phyloP scores from a whole-genome alignment of 2,888 invertebrate species.

The Suillia variegata region DNA sequence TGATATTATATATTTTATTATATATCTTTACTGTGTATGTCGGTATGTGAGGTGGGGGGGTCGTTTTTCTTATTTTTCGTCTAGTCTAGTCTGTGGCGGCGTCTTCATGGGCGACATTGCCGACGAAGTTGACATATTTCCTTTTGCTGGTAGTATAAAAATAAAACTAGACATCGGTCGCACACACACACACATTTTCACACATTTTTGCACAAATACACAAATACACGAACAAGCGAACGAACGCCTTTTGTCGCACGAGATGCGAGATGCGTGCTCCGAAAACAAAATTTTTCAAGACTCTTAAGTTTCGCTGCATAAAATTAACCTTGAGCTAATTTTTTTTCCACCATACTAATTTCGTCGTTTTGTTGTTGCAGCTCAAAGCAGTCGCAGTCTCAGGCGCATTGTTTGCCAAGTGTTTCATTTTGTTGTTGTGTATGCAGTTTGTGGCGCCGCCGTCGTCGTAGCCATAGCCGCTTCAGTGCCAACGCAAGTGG shows the following conservation, averaged over 20 bases:
- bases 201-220: too few relatives aligned
- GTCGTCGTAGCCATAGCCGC: neutral
- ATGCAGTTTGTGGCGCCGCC: neutral
- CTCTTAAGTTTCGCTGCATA: slow-evolving; percentile 1
- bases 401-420: neutral
- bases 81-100: neutral
- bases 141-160: slow-evolving; percentile 11
- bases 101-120: slow-evolving; percentile 10
- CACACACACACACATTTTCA: too few relatives aligned
- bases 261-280: too few relatives aligned
- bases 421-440: neutral
- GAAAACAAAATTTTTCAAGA: slow-evolving; percentile 13
- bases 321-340: slow-evolving; percentile 25
- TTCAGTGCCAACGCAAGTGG: slow-evolving; percentile 3
- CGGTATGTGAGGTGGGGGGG: neutral
- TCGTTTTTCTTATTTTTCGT: neutral
- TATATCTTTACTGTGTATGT: too few relatives aligned
- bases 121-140: slow-evolving; percentile 14
- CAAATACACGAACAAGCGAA: too few relatives aligned
- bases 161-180: slow-evolving; percentile 12
- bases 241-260: too few relatives aligned
- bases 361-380: slow-evolving; percentile 10
- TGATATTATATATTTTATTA: too few relatives aligned
- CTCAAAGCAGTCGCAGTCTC: too few relatives aligned
- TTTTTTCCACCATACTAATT: too few relatives aligned